Evolutionary conservation across 2,888 invertebrate species (phyloP).

Genomic region (Aphodius sticticus): DNA sequence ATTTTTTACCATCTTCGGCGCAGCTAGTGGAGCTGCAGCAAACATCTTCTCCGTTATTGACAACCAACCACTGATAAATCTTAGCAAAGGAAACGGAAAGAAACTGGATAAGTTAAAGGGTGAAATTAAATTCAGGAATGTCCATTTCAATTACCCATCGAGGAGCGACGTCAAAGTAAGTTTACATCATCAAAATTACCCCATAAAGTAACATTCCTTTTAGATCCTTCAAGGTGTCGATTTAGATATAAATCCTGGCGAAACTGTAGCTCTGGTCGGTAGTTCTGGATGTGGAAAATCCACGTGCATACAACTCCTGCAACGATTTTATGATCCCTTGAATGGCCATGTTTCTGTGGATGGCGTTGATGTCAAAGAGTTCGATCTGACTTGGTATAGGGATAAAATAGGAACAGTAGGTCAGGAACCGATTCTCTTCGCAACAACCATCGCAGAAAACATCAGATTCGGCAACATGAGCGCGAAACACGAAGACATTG

Average conservation of each 20-base stretch:
- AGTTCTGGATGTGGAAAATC: conserved; percentile 82
- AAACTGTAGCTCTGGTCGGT: conserved; percentile 79
- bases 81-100: conserved; percentile 68
- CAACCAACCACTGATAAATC: conserved; percentile 78
- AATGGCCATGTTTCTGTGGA: conserved; percentile 76
- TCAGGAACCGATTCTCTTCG: conserved; percentile 90
- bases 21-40: conserved; percentile 81
- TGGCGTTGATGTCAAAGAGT: conserved; percentile 70
- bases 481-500: conserved; percentile 73
- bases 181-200: background rate
- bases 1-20: conserved; percentile 80
- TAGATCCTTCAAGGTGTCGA: conserved; percentile 72
- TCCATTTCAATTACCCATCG: conserved; percentile 84
- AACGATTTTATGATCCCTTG: conserved; percentile 76
- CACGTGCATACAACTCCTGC: conserved; percentile 76
- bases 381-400: conserved; percentile 82
- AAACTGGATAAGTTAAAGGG: conserved; percentile 66
- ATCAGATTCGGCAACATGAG: conserved; percentile 77
- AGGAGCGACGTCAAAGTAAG: conserved; percentile 75
- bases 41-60: conserved; percentile 82
- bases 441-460: conserved; percentile 84
- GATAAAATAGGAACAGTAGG: conserved; percentile 88
- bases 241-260: conserved; percentile 72
- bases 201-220: conserved; percentile 21
- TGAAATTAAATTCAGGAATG: conserved; percentile 74